Evolutionary conservation across 2,888 invertebrate species (phyloP).

Genomic region (Mylabris sibirica): DNA sequence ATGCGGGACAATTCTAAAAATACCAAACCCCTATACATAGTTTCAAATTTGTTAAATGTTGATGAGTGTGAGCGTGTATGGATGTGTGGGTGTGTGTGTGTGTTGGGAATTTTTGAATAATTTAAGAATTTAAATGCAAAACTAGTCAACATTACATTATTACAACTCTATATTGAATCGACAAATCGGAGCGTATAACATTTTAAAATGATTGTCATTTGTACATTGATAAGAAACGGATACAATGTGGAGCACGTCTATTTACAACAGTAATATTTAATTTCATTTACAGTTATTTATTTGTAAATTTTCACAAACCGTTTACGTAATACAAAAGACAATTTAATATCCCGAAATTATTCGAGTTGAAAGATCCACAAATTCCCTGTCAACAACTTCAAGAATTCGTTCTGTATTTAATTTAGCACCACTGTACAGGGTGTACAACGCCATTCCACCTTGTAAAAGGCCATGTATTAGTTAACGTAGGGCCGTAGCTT

Average conservation of each 20-base stretch:
- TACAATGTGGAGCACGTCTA: neutral
- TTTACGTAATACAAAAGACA: too few species aligned
- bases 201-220: neutral
- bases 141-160: slow-evolving; percentile 15
- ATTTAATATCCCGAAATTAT: neutral
- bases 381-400: too few species aligned
- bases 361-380: neutral
- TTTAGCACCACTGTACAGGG: too few species aligned
- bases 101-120: slow-evolving; percentile 26
- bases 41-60: slow-evolving; percentile 4
- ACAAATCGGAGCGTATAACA: neutral
- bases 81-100: too few species aligned
- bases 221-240: neutral
- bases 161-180: neutral
- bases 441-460: too few species aligned
- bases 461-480: too few species aligned
- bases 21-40: slow-evolving; percentile 8
- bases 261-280: neutral
- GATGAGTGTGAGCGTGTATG: neutral
- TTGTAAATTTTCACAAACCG: neutral
- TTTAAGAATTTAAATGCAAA: slow-evolving; percentile 24
- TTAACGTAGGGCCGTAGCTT: too few species aligned
- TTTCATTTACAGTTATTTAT: neutral
- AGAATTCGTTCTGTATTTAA: too few species aligned
- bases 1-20: slow-evolving; percentile 27